Conservation (phyloP, 2,113 vertebrate species). For the Pogona vitticeps region DNA sequence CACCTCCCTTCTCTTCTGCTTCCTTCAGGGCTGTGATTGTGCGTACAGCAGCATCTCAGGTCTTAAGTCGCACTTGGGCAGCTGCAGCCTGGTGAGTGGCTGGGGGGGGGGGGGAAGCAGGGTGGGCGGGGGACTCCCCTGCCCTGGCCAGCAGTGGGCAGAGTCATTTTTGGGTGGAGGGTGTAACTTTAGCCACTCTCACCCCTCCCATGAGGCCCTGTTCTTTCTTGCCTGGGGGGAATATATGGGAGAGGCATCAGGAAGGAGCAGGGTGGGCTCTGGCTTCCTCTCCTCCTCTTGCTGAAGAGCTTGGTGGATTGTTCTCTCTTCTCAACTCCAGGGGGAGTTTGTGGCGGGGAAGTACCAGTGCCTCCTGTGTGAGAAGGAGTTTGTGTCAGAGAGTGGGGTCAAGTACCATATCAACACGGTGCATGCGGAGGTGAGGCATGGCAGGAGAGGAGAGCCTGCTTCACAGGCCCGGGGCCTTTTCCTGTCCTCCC, state of each 20-base stretch:
- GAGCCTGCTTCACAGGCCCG: not conserved
- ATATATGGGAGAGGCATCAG: not conserved
- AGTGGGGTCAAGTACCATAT: slow-evolving; percentile 98
- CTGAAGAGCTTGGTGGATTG: not conserved
- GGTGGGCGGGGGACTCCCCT: not conserved
- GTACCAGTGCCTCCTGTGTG: slow-evolving; percentile 92
- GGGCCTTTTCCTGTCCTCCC: not conserved
- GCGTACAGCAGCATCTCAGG: slow-evolving; percentile 93
- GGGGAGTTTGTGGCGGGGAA: slow-evolving; percentile 93
- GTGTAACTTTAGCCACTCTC: too few species aligned
- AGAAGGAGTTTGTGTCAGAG: slow-evolving; percentile 93
- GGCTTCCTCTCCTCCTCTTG: not conserved
- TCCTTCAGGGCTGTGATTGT: slow-evolving; percentile 85
- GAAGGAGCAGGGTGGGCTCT: not conserved
- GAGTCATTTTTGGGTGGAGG: too few species aligned
- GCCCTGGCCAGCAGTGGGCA: not conserved
- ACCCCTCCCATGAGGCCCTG: not conserved
- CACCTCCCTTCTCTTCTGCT: not conserved
- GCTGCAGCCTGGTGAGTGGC: slow-evolving; percentile 85
- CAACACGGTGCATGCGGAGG: slow-evolving; percentile 92
- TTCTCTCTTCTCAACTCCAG: slow-evolving; percentile 62
- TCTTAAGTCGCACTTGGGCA: slow-evolving; percentile 92
- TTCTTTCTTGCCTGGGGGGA: not conserved
- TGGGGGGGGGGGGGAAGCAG: not conserved
- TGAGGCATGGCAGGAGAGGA: slow-evolving; percentile 63